phyloP scores from a whole-genome alignment of 35 echinoderm and acorn worm species.

The Heliocidaris tuberculata region DNA sequence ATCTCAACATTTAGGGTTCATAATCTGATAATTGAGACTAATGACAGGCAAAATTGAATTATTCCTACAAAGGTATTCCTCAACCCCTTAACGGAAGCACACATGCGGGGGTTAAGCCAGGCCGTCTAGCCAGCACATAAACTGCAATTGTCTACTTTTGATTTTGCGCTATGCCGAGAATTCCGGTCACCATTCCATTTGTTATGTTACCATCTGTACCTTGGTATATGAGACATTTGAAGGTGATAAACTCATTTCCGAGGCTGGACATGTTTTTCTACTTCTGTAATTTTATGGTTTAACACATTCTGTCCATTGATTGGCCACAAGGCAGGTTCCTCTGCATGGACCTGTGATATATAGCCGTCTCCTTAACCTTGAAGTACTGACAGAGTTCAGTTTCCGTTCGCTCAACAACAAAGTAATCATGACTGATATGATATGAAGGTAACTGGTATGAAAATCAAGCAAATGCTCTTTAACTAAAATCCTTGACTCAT shows the following conservation, averaged over 20 bases:
- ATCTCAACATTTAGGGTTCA: neutral
- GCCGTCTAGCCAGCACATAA: neutral
- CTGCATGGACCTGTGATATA: too few species aligned
- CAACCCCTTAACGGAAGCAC: neutral
- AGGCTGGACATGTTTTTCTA: neutral
- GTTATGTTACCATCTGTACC: neutral
- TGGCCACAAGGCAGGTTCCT: neutral
- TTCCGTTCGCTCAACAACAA: neutral
- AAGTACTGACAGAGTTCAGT: neutral
- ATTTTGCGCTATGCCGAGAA: neutral
- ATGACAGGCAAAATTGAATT: constrained; percentile 12
- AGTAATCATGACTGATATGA: neutral
- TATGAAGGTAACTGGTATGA: neutral
- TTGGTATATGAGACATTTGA: neutral
- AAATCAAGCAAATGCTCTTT: neutral
- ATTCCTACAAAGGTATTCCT: neutral
- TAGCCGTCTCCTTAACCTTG: constrained; percentile 1
- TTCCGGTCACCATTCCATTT: neutral
- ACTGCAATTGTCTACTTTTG: constrained; percentile 11
- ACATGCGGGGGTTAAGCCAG: neutral
- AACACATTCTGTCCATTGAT: neutral
- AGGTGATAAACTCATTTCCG: neutral
- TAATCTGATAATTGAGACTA: constrained; percentile 3
- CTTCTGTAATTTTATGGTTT: neutral
- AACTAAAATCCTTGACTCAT: too few species aligned